Base-by-base conservation (phyloP, 2,113 vertebrate genomes). In the Oplegnathus fasciatus region DNA sequence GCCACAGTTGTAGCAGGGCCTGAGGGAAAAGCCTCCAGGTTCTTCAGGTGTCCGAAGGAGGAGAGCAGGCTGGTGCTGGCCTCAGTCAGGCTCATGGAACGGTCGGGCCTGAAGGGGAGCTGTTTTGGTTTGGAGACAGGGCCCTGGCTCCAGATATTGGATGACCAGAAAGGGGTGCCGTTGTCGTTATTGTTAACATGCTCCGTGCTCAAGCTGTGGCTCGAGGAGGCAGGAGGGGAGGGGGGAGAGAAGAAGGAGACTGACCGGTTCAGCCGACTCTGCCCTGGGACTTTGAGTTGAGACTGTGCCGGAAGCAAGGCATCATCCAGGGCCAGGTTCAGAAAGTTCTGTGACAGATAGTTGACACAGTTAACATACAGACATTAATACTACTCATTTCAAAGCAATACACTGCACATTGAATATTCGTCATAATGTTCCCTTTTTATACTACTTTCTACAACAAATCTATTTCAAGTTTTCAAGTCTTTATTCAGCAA, bases 31-130 rank as follows among this genome's bases (percentile, higher is more conserved):
- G 86, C 75, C 83, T 95, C 93, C 11, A 87, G 79, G 75, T 88
- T 90, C 81, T 92, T 95, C 42, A 91, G 71, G n/a, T 93, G 91
- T 69, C 61, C 81, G 3, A 93, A 87, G 1, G 89, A 78, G 42
- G 91, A 55, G 2, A 94, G 80, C 69, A 92, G 75, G 84, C 70
- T 81, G 90, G 88, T 91, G 86, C 91, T 92, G 86, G 93, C 92
- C 83, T 97, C 96, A 0, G 95, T 96, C 68, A 97, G 93, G 84
- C 96, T 96, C 92, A 97, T 94, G 57, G 96, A 96, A 40, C 96
- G 95, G 80, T 97, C 96, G 0, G 96, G 76, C 69, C 95, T 93
- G 91, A 95, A 92, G 0, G 91, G 69, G 30, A 32, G 65, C 61
- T 86, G 91, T 37, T 91, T 93, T 0, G 75, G 74, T 75, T 89